A percentile compares a stretch with the other conserved stretches of the same genome.
phyloP scores from a whole-genome alignment of 2,888 invertebrate genomes.

The Polydrusus pterygomalis region DNA sequence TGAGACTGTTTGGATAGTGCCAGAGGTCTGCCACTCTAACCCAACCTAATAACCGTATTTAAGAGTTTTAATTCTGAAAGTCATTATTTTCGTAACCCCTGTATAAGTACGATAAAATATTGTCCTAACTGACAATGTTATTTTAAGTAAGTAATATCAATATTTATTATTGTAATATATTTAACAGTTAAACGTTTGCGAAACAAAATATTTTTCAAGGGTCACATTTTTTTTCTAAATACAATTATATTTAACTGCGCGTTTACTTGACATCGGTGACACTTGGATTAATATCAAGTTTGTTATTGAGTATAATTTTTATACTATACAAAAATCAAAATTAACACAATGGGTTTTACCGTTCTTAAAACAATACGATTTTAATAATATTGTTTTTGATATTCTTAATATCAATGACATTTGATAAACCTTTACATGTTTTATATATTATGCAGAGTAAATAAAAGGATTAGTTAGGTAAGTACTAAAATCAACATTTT shows the following conservation, averaged over 20 bases:
- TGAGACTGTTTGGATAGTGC: no score
- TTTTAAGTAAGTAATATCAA: no score
- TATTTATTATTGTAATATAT: background rate
- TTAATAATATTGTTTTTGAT: background rate
- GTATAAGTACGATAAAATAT: no score
- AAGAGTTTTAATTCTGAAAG: no score
- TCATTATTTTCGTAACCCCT: no score
- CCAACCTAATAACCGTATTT: no score
- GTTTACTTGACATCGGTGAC: background rate
- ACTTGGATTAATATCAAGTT: background rate
- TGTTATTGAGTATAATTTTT: background rate
- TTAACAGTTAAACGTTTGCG: background rate
- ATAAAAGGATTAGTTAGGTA: constrained; percentile 9
- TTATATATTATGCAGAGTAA: no score
- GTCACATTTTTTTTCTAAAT: no score
- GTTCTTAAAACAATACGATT: background rate
- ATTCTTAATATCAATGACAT: background rate
- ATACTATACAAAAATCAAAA: constrained; percentile 8
- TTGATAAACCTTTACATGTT: background rate
- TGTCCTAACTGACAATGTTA: no score
- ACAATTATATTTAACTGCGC: no score
- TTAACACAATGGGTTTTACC: background rate
- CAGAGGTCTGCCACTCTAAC: no score
- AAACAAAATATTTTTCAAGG: no score
- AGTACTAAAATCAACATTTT: background rate